A percentile compares a stretch with the other conserved stretches of the same genome.
Evolutionary conservation across 2,113 vertebrate genomes (phyloP).

Genomic region (Kryptolebias marmoratus): DNA sequence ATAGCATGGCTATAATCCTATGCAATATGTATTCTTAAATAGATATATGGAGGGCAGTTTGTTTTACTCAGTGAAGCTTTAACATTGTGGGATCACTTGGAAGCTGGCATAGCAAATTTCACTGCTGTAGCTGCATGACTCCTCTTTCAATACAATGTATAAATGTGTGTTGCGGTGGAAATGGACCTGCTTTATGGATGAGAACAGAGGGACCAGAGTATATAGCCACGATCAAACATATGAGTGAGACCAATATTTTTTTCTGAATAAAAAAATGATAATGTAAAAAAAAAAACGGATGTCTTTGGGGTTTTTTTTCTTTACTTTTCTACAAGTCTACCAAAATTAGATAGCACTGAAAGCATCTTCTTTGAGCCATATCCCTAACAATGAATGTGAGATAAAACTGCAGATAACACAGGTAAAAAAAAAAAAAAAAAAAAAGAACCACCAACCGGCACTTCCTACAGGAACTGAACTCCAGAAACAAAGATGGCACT

Average conservation of each 20-base stretch:
- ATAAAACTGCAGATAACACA: slow-evolving; percentile 31
- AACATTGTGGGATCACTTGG: slow-evolving; percentile 87
- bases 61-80: slow-evolving; percentile 85
- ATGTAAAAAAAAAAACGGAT: slow-evolving; percentile 26
- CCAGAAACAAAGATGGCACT: slow-evolving; percentile 28
- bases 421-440: slow-evolving; percentile 28
- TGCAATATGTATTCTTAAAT: slow-evolving; percentile 92
- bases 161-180: slow-evolving; percentile 89
- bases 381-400: slow-evolving; percentile 17
- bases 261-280: slow-evolving; percentile 87
- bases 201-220: slow-evolving; percentile 79
- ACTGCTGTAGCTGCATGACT: slow-evolving; percentile 95
- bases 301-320: slow-evolving; percentile 17
- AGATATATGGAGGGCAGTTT: slow-evolving; percentile 90
- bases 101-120: slow-evolving; percentile 86
- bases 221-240: slow-evolving; percentile 89
- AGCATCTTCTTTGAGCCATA: slow-evolving; percentile 1
- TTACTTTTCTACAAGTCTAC: not conserved
- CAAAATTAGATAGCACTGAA: slow-evolving; percentile 5
- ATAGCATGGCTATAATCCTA: slow-evolving; percentile 99
- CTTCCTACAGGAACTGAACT: slow-evolving; percentile 45
- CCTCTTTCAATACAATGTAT: slow-evolving; percentile 90
- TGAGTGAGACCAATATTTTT: slow-evolving; percentile 92
- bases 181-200: slow-evolving; percentile 77
- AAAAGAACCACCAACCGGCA: slow-evolving; percentile 27